Percentiles rank a stretch among this genome's conserved stretches.
Evolutionary conservation across 1,140 invertebrate species (phyloP).

Genomic region (Zaprionus taronus): DNA sequence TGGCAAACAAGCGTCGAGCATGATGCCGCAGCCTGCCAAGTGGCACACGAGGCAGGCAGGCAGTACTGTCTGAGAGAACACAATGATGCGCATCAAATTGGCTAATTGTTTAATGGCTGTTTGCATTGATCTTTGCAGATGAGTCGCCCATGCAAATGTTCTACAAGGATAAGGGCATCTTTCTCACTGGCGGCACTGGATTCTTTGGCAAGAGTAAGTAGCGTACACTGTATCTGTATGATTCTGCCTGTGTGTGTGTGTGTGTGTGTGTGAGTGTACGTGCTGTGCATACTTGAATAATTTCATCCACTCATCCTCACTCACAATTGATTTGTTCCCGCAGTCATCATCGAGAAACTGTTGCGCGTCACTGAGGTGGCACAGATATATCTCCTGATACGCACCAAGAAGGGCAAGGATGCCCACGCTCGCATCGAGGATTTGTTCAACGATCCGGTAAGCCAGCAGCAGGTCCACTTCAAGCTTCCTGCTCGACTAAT

Average conservation of each 20-base stretch:
- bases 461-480: background rate
- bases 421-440: constrained; percentile 87
- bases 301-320: background rate
- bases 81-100: constrained; percentile 81
- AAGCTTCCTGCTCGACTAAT: constrained; percentile 3
- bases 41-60: constrained; percentile 4
- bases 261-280: constrained; percentile 46
- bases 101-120: constrained; percentile 82
- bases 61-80: constrained; percentile 12
- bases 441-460: constrained; percentile 88
- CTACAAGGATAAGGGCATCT: constrained; percentile 87
- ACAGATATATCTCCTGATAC: constrained; percentile 91
- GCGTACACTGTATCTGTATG: constrained; percentile 51
- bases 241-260: background rate
- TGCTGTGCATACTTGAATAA: constrained; percentile 53
- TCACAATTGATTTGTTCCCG: constrained; percentile 34
- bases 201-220: constrained; percentile 90
- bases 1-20: constrained; percentile 64
- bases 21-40: constrained; percentile 10
- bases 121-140: constrained; percentile 81
- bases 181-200: constrained; percentile 90
- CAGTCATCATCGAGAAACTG: constrained; percentile 92
- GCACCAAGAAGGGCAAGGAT: constrained; percentile 91
- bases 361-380: constrained; percentile 91
- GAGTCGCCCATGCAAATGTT: constrained; percentile 86